phyloP scores from a whole-genome alignment of 2,113 vertebrate genomes.

The Rostratula benghalensis region DNA sequence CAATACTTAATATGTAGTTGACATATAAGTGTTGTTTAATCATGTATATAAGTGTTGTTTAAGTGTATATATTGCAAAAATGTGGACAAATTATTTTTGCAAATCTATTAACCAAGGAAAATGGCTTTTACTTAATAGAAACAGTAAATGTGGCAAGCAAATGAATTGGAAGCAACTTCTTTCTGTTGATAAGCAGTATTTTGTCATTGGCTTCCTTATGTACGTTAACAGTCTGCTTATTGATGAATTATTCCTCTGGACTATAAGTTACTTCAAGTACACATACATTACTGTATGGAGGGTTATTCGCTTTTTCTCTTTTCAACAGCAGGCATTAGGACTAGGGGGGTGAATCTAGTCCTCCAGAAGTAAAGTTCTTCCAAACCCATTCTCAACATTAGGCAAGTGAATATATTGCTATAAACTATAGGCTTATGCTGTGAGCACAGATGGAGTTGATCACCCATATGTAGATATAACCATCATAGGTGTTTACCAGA shows the following conservation, averaged over 20 bases:
- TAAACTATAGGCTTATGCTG: neutral
- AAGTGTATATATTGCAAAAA: neutral
- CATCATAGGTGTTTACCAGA: neutral
- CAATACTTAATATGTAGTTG: neutral
- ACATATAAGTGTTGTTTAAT: neutral
- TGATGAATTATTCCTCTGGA: neutral
- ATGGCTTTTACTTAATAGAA: neutral
- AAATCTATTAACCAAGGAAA: neutral
- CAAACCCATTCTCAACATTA: neutral
- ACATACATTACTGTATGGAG: neutral
- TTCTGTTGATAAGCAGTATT: neutral
- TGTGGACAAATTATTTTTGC: neutral
- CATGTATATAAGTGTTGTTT: neutral
- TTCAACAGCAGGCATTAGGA: neutral
- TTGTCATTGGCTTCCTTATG: neutral
- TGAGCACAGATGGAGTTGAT: neutral
- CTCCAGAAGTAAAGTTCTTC: neutral
- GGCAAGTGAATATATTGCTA: neutral
- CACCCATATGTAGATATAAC: fast-evolving
- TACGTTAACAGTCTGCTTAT: neutral
- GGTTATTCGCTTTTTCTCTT: neutral
- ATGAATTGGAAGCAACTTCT: neutral
- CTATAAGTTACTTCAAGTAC: neutral
- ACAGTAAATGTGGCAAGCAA: neutral
- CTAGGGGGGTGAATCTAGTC: neutral